Base-by-base conservation (phyloP, 2,113 vertebrate genomes). In the Chaetorhynchus papuensis region DNA sequence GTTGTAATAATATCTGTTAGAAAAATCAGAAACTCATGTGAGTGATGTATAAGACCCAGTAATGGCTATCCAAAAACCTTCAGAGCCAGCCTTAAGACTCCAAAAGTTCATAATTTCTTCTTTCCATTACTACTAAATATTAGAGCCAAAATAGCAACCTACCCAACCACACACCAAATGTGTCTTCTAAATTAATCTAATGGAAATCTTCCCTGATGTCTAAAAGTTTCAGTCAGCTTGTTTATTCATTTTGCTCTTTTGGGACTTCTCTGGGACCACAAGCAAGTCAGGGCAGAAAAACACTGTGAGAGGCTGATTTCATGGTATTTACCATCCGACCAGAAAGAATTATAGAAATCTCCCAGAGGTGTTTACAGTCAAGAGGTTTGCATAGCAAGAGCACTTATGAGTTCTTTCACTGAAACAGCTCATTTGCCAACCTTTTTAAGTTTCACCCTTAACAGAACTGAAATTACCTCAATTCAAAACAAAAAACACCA, bases 291-390 rank as follows among this genome's bases (percentile, higher is more conserved):
- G 27, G 39, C 52, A 94, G 69, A 87, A 93, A 94, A 95, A 70
- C 39, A 64, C 50, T n/a, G 28, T 17, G 31, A 90, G 83, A 78
- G 47, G 15, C 24, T 87, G 50, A 93, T 90, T 96, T 95, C 81
- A 54, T 66, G 72, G 47, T 70, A 70, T 93, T 90, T 92, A 75
- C 33, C 45, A 28, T 78, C 37, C 81, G 68, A 94, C 24, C 77
- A 91, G 60, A 89, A 92, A 83, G 72, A 95, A 94, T 89, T 59
- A 47, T 3, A 77, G 79, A 83, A 77, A 75, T 60, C 30, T 95
- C 52, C 19, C 66, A 61, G 68, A 89, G 47, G 72, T 84, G 30
- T 92, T 94, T 92, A 56, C 47, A 87, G 54, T 30, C 50, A 66
- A 89, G 68, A 83, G 21, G 30, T 81, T 57, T 88, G 42, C 42